Base-by-base conservation (phyloP, 2,888 invertebrate species). In the Dasysyrphus albostriatus region DNA sequence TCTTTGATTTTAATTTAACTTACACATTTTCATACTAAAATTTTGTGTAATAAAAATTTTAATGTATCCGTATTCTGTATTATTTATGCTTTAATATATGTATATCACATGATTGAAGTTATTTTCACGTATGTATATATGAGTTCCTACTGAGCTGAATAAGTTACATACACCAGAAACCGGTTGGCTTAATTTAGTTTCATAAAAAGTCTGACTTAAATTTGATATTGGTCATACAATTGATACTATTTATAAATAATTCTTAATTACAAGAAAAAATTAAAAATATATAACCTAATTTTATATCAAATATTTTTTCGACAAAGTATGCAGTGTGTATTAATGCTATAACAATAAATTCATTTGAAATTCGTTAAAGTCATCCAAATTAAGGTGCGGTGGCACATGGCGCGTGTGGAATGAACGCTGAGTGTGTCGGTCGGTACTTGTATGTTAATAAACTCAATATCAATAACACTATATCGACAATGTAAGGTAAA, bases 321-420 rank as follows among this genome's bases (percentile, higher is more conserved):
- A 24, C 10, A 10, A 51, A 51, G 24, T 51, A 51, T 51, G 51
- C 56, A n/a, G 34, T 14, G 32, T n/a, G n/a, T n/a, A n/a, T 8
- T 32, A 42, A 24, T 42, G 24, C 61, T 14, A 61, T 39, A 37
- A 59, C 59, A 14, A 59, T 24, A 24, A 24, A 24, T 59, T 59
- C 19, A 59, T 59, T 59, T 61, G 8, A 61, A 61, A 61, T 61
- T 61, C 61, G 61, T 61, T 42, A 42, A 61, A 39, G 19, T 39
- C 42, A 61, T 14, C 24, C 39, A 2, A 61, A 42, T 61, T 61
- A 24, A 61, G 61, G 61, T 61, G 61, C 61, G 61, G 61, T 61
- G 39, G 61, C 61, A 61, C 9, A 61, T 42, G 8, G 37, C 42
- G 39, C 61, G 24, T 61, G 24, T 24, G 7, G 61, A 61, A 61